Percentiles rank a stretch among this genome's conserved stretches.
Evolutionary conservation across 2,888 invertebrate genomes (phyloP).

Genomic region (Mythimna loreyi): DNA sequence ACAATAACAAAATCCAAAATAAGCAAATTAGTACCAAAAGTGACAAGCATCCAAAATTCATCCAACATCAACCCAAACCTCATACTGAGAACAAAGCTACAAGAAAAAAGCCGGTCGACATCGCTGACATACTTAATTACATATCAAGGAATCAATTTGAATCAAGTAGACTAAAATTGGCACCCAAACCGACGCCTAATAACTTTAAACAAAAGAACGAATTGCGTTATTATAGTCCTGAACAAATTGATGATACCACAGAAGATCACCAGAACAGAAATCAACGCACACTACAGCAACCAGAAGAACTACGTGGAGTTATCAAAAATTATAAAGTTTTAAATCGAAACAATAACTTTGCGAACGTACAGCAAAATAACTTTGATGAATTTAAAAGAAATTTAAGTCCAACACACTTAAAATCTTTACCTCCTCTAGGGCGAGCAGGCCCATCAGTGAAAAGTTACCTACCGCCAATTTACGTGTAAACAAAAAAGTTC

Average conservation of each 20-base stretch:
- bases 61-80: slow-evolving; percentile 73
- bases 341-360: slow-evolving; percentile 79
- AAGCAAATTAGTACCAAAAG: slow-evolving; percentile 68
- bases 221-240: slow-evolving; percentile 68
- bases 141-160: slow-evolving; percentile 85
- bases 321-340: slow-evolving; percentile 87
- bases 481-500: slow-evolving; percentile 73
- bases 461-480: slow-evolving; percentile 84
- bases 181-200: slow-evolving; percentile 67
- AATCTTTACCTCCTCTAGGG: slow-evolving; percentile 83
- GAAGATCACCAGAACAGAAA: slow-evolving; percentile 66
- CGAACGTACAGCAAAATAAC: slow-evolving; percentile 69
- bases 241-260: slow-evolving; percentile 60
- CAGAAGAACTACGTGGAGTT: slow-evolving; percentile 80
- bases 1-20: slow-evolving; percentile 59
- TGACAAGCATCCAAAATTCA: slow-evolving; percentile 76
- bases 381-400: slow-evolving; percentile 72
- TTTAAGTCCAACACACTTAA: slow-evolving; percentile 75
- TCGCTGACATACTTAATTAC: slow-evolving; percentile 81
- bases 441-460: slow-evolving; percentile 86
- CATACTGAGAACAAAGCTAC: slow-evolving; percentile 73
- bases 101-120: slow-evolving; percentile 78
- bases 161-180: slow-evolving; percentile 80
- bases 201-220: slow-evolving; percentile 72
- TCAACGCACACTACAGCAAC: slow-evolving; percentile 72